Evolutionary conservation across 2,113 vertebrate genomes (phyloP), one percentile per base, ranked within the genome.

Genomic region (Peucedramus taeniatus): DNA sequence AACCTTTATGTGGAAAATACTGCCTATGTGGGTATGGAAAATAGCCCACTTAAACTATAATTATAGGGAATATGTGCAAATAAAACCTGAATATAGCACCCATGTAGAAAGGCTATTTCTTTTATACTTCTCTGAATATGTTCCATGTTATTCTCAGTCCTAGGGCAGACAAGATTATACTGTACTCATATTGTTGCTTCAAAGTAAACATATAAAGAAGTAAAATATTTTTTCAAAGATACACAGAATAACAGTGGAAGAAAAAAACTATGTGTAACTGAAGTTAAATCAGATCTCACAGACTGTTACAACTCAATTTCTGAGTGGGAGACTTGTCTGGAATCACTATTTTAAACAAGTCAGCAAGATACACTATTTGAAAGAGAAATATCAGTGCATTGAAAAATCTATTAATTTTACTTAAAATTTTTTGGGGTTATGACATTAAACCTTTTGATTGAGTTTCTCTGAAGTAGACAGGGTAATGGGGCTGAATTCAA

Each of bases 1-100:
- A 93, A 91, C 60, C 37, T 97, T 97, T 95, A 90, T 95, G 89
- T 96, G 96, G 93, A 96, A 96, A 97, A 83, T 88, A 66, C 60
- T 77, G 87, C 84, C 44, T 91, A 28, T 94, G 87, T 81, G 93
- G 89, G 78, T 88, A 93, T 95, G 95, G 93, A 95, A 95, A 96
- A 87, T 35, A 83, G 80, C 91, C 74, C 57, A 90, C 31, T 95
- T 83, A 91, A 95, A 93, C 87, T 91, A 68, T 86, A 88, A 94
- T 80, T 88, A 88, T 57, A 81, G 49, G 19, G 68, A 86, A 90
- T 90, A 80, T 68, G 47, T 93, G 91, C 84, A 95, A 97, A 95
- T 94, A 89, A 96, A 96, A 79, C 30, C 65, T 63, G 65, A 92
- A 87, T 53, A 64, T 69, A 94, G 63, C 63, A 91, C 42, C 59